Evolutionary conservation across 2,113 vertebrate species (phyloP).

Genomic region (Phrynosoma blainvillii): DNA sequence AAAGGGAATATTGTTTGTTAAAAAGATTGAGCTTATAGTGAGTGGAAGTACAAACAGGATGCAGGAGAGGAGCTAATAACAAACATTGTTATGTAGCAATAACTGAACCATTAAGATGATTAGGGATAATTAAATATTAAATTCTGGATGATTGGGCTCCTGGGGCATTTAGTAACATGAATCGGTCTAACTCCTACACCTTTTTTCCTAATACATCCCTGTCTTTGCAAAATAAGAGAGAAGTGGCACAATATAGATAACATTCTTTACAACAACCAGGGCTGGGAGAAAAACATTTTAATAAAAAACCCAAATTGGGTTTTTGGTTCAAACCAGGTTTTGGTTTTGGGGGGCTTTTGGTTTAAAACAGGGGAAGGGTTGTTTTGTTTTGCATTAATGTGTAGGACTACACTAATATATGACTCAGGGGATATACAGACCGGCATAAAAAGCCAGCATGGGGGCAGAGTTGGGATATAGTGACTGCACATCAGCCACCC

Average conservation of each 20-base stretch:
- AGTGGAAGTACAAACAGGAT: constrained; percentile 55
- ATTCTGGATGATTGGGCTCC: constrained; percentile 10
- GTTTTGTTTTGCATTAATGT: no score
- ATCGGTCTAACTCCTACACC: background rate
- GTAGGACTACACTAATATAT: no score
- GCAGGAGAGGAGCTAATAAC: constrained; percentile 43
- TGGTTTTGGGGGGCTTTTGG: no score
- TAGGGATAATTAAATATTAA: constrained; percentile 33
- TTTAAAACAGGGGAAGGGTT: no score
- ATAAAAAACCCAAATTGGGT: no score
- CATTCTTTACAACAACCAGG: background rate
- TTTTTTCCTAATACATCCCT: background rate
- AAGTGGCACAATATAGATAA: background rate
- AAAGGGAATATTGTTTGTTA: constrained; percentile 27
- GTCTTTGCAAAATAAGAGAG: background rate
- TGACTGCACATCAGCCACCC: no score
- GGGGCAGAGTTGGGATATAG: no score
- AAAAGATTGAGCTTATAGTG: constrained; percentile 37
- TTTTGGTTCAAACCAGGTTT: no score
- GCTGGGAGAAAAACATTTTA: no score
- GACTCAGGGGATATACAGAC: no score
- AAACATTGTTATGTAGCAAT: constrained; percentile 45
- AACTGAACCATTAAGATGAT: constrained; percentile 15
- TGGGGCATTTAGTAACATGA: background rate
- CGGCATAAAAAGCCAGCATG: no score